Percentiles rank a stretch among this genome's conserved stretches.
Conservation (phyloP, 2,797 vertebrate species). For the Discoglossus pictus region DNA sequence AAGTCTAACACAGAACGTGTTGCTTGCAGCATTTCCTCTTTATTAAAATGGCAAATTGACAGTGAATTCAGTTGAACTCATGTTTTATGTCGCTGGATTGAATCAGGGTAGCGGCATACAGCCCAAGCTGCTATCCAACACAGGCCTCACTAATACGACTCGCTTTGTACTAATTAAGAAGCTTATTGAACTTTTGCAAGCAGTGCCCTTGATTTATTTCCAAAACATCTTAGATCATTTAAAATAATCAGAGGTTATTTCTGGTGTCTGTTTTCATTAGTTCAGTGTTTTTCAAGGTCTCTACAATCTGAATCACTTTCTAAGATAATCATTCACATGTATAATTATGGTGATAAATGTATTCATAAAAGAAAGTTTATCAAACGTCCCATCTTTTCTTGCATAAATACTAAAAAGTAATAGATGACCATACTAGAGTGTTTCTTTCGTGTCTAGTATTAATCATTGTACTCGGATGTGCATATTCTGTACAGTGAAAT, state of each 20-base stretch:
- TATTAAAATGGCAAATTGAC: conserved; percentile 42
- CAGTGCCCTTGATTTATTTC: conserved; percentile 42
- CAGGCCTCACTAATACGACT: conserved; percentile 34
- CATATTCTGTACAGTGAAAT: background rate
- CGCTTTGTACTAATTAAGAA: conserved; percentile 49
- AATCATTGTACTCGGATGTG: too few species aligned
- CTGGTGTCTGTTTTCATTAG: conserved; percentile 58
- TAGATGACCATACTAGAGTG: too few species aligned
- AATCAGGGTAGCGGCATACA: conserved; percentile 32
- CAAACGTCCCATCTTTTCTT: conserved; percentile 21
- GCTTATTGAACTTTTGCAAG: conserved; percentile 35
- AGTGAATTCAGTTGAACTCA: conserved; percentile 41
- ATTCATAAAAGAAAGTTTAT: conserved; percentile 8
- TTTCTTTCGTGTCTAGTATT: too few species aligned
- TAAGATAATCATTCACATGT: conserved; percentile 32
- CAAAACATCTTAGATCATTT: conserved; percentile 46
- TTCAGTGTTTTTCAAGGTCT: conserved; percentile 51
- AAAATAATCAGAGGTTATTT: conserved; percentile 57
- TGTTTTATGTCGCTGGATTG: conserved; percentile 47
- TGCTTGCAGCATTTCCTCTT: conserved; percentile 19
- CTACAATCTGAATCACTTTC: conserved; percentile 20
- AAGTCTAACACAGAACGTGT: too few species aligned
- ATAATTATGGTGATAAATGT: conserved; percentile 33
- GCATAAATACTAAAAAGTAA: too few species aligned
- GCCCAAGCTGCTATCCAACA: conserved; percentile 35